These are phyloP conservation scores for Petrocephalus microphthalmus DNA, from an alignment of 2,113 vertebrate species.

Conservation along the genomic window DNA sequence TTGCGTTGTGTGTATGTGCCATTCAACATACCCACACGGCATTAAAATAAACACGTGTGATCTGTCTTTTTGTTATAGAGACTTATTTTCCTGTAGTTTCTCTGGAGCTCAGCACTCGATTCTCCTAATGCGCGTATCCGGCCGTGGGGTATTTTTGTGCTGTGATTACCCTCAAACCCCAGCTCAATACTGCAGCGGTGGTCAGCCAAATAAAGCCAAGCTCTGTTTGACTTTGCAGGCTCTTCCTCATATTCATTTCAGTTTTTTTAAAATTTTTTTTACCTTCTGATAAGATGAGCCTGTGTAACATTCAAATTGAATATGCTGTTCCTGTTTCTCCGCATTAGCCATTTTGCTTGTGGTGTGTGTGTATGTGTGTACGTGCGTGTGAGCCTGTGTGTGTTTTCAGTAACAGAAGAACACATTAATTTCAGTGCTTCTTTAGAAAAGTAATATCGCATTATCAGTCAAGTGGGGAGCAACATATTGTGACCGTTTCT, in stretches of 20 bases:
- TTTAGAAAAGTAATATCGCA: not conserved
- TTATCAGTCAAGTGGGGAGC: not conserved
- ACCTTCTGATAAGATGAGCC: conserved; percentile 10
- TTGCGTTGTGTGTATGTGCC: not conserved
- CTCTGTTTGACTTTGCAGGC: not conserved
- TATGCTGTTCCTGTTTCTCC: conserved; percentile 8
- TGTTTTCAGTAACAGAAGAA: conserved; percentile 23
- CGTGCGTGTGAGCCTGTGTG: conserved; percentile 23
- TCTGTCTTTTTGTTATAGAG: not conserved
- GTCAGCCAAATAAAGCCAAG: not conserved
- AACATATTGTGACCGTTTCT: not conserved
- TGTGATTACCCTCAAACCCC: not conserved
- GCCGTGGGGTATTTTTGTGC: not conserved
- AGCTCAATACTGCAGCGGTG: not conserved
- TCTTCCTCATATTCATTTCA: not conserved
- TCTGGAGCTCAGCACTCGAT: not conserved
- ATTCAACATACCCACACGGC: not conserved
- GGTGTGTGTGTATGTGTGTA: conserved; percentile 12
- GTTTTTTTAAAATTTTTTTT: not conserved
- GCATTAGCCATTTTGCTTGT: not conserved
- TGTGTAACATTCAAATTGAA: conserved; percentile 19
- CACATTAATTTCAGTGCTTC: conserved; percentile 17
- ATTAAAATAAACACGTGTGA: not conserved
- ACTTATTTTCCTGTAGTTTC: not conserved
- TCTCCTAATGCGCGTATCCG: not conserved